Percentiles rank a stretch among this genome's conserved stretches.
These are phyloP conservation scores for Vireo griseus DNA, from an alignment of 2,797 vertebrate species.

Conservation along the genomic window DNA sequence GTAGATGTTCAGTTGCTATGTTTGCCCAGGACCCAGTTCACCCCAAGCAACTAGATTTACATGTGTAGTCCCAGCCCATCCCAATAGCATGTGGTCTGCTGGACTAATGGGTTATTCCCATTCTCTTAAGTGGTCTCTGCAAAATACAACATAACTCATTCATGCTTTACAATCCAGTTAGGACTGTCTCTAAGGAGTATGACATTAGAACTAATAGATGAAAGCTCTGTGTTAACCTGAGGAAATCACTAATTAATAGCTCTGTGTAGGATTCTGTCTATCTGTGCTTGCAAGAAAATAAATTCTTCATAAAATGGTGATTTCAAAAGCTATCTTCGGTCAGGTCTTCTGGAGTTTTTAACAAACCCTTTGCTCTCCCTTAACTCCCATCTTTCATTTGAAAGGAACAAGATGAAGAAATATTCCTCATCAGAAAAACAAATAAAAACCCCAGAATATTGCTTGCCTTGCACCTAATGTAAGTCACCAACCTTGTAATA, in stretches of 20 bases:
- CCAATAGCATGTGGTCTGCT: accelerated
- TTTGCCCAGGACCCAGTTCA: neutral
- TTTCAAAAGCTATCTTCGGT: neutral
- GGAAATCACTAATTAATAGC: neutral
- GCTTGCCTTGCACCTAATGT: accelerated
- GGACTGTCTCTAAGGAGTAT: neutral
- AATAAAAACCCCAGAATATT: too few species aligned
- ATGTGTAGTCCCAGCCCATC: neutral
- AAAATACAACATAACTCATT: neutral
- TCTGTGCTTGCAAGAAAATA: neutral
- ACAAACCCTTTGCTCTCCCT: neutral
- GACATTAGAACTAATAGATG: neutral
- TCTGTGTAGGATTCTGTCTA: neutral
- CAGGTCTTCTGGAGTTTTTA: neutral
- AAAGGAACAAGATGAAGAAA: neutral
- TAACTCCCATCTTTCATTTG: neutral
- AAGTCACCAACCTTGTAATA: constrained; percentile 80
- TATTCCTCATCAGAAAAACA: neutral
- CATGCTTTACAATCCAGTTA: neutral
- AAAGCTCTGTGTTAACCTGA: neutral
- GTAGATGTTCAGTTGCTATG: neutral
- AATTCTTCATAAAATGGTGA: neutral
- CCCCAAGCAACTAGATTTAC: neutral
- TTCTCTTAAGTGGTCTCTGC: neutral
- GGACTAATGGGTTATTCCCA: neutral